Base-by-base conservation (phyloP, 2,113 vertebrate species). In the Triplophysa tibetana region DNA sequence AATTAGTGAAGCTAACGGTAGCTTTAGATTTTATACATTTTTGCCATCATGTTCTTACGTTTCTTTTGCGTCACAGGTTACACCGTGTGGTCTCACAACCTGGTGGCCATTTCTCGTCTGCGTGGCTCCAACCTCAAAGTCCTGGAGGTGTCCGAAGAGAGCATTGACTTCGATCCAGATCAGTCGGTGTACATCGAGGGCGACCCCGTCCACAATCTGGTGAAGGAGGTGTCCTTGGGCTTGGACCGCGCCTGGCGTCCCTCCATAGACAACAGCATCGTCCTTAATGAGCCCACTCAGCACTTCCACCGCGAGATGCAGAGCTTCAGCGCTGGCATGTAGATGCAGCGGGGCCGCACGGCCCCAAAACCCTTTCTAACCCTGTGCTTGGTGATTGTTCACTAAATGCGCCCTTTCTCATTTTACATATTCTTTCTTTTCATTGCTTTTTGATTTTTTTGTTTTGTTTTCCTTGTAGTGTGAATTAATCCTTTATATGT, bases 231-330 rank as follows among this genome's bases (percentile, higher is more conserved):
- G 26, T 99, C 98, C 29, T 92, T 96, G 14, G 96, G 96, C 67
- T 93, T 99, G 68, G 93, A 95, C 69, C 96, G 96, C 0, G 94
- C 94, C 81, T 99, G 98, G 98, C 96, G 96, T 0, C 96, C 96
- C 0, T 94, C 95, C 87, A 91, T 98, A 92, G 96, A 99, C 93
- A 95, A 95, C 84, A 94, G 93, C 90, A 89, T 94, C 86, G 94
- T 97, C 90, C 93, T 98, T 92, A 95, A 93, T 60, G 98, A 99
- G 90, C 96, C 97, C 88, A 96, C 96, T 83, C 95, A 95, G 86
- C 96, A 98, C 92, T 99, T 99, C 83, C 96, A 98, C 91, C 93
- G 93, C 69, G 96, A 99, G 93, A 95, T 98, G 94, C 96, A 96
- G 79, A 91, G 92, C 93, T 99, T 99, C 94, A 98, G 97, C 82